A percentile compares a stretch with the other conserved stretches of the same genome.
Conservation (phyloP, 2,888 invertebrate species). For the Galerucella pusilla region DNA sequence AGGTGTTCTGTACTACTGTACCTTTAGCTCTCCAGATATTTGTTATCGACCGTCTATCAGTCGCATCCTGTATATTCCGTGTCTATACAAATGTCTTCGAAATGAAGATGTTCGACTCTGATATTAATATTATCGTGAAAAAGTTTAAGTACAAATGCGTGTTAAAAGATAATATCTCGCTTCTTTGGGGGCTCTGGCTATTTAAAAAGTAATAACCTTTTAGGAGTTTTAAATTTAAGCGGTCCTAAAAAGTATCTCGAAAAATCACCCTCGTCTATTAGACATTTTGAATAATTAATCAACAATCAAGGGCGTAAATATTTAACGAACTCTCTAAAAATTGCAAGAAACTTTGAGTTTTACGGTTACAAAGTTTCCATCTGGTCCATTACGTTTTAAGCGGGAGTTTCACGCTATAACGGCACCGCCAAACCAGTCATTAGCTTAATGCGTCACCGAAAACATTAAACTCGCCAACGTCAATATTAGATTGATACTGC, state of each 20-base stretch:
- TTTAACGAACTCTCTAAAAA: constrained; percentile 34
- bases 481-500: constrained; percentile 6
- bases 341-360: constrained; percentile 34
- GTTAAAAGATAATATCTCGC: not conserved
- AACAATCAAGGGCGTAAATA: constrained; percentile 39
- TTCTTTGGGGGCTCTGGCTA: not conserved
- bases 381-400: constrained; percentile 34
- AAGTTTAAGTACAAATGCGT: not conserved
- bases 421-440: constrained; percentile 22
- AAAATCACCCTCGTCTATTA: constrained; percentile 27
- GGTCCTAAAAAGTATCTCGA: constrained; percentile 15
- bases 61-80: too few relatives aligned
- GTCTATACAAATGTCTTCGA: not conserved
- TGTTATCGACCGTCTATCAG: too few relatives aligned
- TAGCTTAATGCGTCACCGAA: constrained; percentile 32
- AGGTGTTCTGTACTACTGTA: too few relatives aligned
- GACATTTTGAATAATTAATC: constrained; percentile 38
- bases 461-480: constrained; percentile 28
- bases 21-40: too few relatives aligned
- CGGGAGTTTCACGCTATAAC: constrained; percentile 27
- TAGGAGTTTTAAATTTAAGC: constrained; percentile 19
- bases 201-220: constrained; percentile 14
- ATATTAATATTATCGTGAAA: not conserved
- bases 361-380: constrained; percentile 35
- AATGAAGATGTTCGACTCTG: not conserved